phyloP scores from a whole-genome alignment of 1,140 invertebrate species.

The Ptiloglossa arizonensis region DNA sequence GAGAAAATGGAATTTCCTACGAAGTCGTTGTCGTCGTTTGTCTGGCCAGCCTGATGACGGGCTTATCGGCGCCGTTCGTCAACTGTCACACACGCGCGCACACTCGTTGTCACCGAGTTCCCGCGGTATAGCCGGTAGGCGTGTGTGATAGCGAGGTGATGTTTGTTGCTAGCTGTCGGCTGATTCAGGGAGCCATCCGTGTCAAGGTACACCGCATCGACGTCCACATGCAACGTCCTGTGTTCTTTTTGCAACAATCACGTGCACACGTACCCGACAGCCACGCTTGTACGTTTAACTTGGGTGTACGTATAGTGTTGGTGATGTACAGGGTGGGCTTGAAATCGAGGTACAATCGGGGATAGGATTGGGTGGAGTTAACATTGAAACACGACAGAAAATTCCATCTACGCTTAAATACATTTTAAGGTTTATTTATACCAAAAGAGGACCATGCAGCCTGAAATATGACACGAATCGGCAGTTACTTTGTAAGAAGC shows the following conservation, averaged over 20 bases:
- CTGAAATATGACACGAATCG: too few species aligned
- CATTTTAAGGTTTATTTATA: too few species aligned
- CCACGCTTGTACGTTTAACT: neutral
- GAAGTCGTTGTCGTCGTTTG: conserved; percentile 55
- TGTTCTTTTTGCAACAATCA: conserved; percentile 71
- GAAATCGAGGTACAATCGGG: neutral
- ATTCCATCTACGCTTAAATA: too few species aligned
- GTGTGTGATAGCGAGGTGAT: conserved; percentile 79
- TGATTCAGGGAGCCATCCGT: conserved; percentile 82
- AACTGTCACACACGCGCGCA: conserved; percentile 28
- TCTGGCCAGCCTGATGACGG: conserved; percentile 69
- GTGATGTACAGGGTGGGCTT: neutral
- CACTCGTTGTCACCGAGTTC: conserved; percentile 3
- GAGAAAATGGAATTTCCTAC: conserved; percentile 77
- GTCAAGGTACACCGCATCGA: conserved; percentile 82
- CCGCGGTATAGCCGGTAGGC: conserved; percentile 69
- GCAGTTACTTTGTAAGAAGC: too few species aligned
- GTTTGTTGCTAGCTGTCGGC: conserved; percentile 77
- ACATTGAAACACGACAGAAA: too few species aligned
- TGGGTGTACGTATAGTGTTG: neutral
- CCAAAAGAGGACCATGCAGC: too few species aligned
- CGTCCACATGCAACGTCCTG: conserved; percentile 77
- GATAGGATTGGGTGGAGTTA: too few species aligned
- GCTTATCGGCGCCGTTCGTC: conserved; percentile 68
- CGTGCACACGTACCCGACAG: conserved; percentile 48